These are phyloP conservation scores for Sturnus vulgaris DNA, from an alignment of 2,113 vertebrate species.

Conservation along the genomic window DNA sequence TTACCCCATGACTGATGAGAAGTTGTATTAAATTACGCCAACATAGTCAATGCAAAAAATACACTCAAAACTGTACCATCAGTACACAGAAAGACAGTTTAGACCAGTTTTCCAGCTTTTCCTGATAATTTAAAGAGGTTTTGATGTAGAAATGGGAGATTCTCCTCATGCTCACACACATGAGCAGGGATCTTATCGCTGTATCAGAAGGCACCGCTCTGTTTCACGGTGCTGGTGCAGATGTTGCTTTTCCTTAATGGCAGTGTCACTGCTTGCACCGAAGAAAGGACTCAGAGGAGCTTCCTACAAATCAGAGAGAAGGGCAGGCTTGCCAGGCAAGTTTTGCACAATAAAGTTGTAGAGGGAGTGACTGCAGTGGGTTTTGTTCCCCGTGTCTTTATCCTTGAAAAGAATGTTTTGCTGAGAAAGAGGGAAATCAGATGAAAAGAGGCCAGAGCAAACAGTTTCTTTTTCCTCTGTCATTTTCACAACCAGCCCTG, in stretches of 20 bases:
- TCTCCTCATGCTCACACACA: not conserved
- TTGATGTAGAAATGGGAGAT: not conserved
- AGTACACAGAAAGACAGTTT: not conserved
- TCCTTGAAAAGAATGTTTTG: not conserved
- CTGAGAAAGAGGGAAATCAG: not conserved
- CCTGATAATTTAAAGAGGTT: not conserved
- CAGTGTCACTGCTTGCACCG: not conserved
- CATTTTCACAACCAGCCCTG: not conserved
- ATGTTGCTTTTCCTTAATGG: not conserved
- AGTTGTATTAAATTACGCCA: not conserved
- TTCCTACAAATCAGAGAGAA: not conserved
- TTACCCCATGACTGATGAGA: not conserved
- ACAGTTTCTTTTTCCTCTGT: not conserved
- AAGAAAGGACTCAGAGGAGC: not conserved
- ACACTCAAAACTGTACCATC: accelerated
- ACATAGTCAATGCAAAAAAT: not conserved
- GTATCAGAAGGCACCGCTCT: not conserved
- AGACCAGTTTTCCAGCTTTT: not conserved
- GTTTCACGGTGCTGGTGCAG: not conserved
- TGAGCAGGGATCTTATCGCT: accelerated
- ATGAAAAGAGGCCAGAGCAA: accelerated
- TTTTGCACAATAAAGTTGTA: not conserved
- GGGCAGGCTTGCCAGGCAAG: not conserved
- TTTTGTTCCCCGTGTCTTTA: not conserved
- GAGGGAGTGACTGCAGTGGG: not conserved